phyloP scores from a whole-genome alignment of 2,888 invertebrate genomes.

The Stenodema calcarata region DNA sequence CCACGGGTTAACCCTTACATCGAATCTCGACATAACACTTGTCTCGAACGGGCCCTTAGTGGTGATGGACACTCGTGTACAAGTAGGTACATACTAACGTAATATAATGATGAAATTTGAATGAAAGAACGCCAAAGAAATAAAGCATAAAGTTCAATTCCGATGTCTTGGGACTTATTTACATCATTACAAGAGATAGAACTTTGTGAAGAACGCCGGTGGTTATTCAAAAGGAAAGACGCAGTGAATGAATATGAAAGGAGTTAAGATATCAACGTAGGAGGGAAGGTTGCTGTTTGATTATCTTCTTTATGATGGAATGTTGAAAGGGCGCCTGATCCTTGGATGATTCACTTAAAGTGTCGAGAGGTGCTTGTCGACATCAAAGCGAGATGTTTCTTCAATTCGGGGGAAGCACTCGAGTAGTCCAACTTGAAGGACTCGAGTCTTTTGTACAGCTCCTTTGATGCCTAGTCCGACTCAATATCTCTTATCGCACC shows the following conservation, averaged over 20 bases:
- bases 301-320: constrained; percentile 4
- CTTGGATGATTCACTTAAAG: constrained; percentile 19
- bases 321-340: background rate
- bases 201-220: background rate
- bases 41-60: too few species aligned
- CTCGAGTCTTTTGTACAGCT: background rate
- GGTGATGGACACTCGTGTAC: too few species aligned
- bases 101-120: too few species aligned
- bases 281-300: background rate
- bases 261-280: constrained; percentile 8
- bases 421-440: background rate
- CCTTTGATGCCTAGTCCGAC: background rate
- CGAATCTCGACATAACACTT: too few species aligned
- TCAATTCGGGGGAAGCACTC: constrained; percentile 18
- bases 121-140: too few species aligned
- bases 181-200: background rate
- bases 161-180: background rate
- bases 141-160: too few species aligned
- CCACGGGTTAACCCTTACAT: too few species aligned
- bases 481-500: background rate
- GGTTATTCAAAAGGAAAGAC: background rate
- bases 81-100: too few species aligned
- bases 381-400: constrained; percentile 22
- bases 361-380: constrained; percentile 17
- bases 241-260: background rate